phyloP scores from a whole-genome alignment of 2,113 vertebrate genomes.

The Pipa parva region DNA sequence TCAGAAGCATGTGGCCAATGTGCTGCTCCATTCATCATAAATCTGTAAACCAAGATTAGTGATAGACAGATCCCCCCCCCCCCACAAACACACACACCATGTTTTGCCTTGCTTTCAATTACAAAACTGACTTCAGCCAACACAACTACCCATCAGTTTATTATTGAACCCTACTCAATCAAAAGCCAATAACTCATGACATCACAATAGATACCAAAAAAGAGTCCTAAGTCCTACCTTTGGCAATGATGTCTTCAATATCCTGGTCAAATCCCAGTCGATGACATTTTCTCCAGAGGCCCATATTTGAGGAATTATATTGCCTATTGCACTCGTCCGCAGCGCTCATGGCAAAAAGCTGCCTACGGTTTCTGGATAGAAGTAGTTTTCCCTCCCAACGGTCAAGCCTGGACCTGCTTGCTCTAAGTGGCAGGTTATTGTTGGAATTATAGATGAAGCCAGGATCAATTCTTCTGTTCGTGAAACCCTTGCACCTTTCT shows the following conservation, averaged over 20 bases:
- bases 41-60: too few relatives aligned
- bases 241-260: constrained; percentile 84
- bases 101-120: too few relatives aligned
- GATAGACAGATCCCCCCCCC: too few relatives aligned
- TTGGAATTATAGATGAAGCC: constrained; percentile 98
- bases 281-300: constrained; percentile 95
- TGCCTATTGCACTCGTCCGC: constrained; percentile 92
- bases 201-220: not conserved
- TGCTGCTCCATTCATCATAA: not conserved
- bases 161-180: not conserved
- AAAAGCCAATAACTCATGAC: not conserved
- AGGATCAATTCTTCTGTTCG: constrained; percentile 90
- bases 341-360: constrained; percentile 95
- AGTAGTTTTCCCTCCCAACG: constrained; percentile 88
- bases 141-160: not conserved
- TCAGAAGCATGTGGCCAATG: not conserved
- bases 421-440: constrained; percentile 94
- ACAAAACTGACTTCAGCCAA: too few relatives aligned
- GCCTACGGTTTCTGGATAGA: constrained; percentile 83
- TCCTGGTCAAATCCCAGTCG: constrained; percentile 90
- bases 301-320: constrained; percentile 98
- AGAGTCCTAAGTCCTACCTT: constrained; percentile 69
- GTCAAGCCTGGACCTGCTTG: constrained; percentile 80
- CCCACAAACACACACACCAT: too few relatives aligned
- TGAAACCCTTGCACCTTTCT: constrained; percentile 92